Percentiles rank a stretch among this genome's conserved stretches.
Evolutionary conservation across 1,140 invertebrate species (phyloP).

Genomic region (Pseudomyrmex flavicornis): DNA sequence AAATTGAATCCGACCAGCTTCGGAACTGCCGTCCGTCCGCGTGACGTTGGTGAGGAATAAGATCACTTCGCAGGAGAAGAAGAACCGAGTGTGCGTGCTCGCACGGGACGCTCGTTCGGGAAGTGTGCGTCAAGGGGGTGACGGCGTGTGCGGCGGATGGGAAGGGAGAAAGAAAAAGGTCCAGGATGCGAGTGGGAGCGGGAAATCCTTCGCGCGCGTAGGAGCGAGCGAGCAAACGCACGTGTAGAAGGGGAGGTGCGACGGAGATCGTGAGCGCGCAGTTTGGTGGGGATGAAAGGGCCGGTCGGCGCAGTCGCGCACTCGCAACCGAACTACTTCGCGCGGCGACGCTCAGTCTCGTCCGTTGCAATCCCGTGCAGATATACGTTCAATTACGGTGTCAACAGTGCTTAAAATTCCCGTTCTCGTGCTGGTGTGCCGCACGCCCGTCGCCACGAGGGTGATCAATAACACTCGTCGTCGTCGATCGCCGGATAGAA

Average conservation of each 20-base stretch:
- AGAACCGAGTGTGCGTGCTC: slow-evolving; percentile 6
- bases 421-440: slow-evolving; percentile 52
- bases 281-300: slow-evolving; percentile 65
- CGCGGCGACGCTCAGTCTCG: slow-evolving; percentile 82
- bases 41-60: slow-evolving; percentile 70
- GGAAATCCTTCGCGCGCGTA: not conserved
- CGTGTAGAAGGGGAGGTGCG: not conserved
- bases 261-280: slow-evolving; percentile 48
- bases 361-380: slow-evolving; percentile 79
- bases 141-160: slow-evolving; percentile 23
- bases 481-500: slow-evolving; percentile 35
- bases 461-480: slow-evolving; percentile 62
- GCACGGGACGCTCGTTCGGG: slow-evolving; percentile 24
- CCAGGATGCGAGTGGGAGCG: not conserved
- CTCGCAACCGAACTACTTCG: slow-evolving; percentile 73
- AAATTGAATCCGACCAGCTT: slow-evolving; percentile 76
- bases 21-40: slow-evolving; percentile 13
- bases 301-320: slow-evolving; percentile 71
- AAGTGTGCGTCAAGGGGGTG: slow-evolving; percentile 24
- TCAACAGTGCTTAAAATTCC: slow-evolving; percentile 77
- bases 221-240: not conserved
- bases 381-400: slow-evolving; percentile 80
- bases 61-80: slow-evolving; percentile 43
- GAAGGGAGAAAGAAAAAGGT: slow-evolving; percentile 19
- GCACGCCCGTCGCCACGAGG: slow-evolving; percentile 12